Evolutionary conservation across 2,888 invertebrate species (phyloP).

Genomic region (Trissolcus brochymenae): DNA sequence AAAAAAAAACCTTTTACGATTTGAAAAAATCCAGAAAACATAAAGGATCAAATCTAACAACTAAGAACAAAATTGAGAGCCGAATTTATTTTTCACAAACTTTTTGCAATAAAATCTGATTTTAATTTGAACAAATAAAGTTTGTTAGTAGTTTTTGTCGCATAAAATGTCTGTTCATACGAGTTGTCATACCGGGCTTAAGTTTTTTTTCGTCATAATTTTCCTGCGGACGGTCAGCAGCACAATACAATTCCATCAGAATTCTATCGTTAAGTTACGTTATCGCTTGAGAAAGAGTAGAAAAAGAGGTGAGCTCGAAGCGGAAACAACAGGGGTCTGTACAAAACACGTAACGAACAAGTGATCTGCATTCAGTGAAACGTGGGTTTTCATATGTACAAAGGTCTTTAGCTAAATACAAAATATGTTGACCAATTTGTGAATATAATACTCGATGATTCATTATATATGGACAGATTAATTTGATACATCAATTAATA

Average conservation of each 20-base stretch:
- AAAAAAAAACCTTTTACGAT: too few relatives aligned
- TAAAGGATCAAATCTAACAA: not conserved
- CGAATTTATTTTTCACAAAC: conserved; percentile 11
- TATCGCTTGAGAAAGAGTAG: conserved; percentile 20
- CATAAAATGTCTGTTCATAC: conserved; percentile 16
- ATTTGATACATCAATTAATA: conserved; percentile 14
- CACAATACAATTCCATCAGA: conserved; percentile 29
- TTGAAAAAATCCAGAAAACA: not conserved
- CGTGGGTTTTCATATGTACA: conserved; percentile 19
- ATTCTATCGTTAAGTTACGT: conserved; percentile 32
- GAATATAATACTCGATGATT: conserved; percentile 1
- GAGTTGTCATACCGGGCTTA: conserved; percentile 26
- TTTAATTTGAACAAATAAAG: conserved; percentile 25
- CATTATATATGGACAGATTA: conserved; percentile 5
- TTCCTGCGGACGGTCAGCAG: conserved; percentile 27
- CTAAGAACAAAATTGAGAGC: not conserved
- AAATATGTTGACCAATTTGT: not conserved
- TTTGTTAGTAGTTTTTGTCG: conserved; percentile 14
- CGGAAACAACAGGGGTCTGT: conserved; percentile 10
- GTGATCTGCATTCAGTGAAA: conserved; percentile 19
- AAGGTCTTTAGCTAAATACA: not conserved
- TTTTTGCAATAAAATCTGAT: not conserved
- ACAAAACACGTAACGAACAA: conserved; percentile 21
- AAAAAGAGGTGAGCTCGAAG: too few relatives aligned
- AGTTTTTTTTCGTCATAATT: conserved; percentile 26